phyloP scores from a whole-genome alignment of 2,797 vertebrate species.

The Gymnocypris eckloni region DNA sequence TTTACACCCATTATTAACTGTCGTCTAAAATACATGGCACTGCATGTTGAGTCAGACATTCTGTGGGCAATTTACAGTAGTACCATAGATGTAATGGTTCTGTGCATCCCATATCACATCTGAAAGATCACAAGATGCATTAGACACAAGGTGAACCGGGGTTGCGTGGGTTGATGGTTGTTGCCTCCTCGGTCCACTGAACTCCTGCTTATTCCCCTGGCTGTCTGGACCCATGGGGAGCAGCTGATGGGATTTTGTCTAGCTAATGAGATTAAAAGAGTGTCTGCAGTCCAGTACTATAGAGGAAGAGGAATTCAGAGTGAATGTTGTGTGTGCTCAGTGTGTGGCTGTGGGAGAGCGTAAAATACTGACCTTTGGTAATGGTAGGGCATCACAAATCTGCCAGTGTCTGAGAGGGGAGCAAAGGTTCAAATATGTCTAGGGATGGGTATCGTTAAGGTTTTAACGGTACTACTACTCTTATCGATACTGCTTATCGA shows the following conservation, averaged over 20 bases:
- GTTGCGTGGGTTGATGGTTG: background rate
- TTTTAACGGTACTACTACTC: too few species aligned
- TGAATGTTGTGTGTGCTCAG: background rate
- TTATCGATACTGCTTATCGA: too few species aligned
- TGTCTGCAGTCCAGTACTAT: constrained; percentile 21
- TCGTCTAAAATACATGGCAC: background rate
- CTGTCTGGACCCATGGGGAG: constrained; percentile 40
- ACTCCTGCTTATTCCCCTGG: constrained; percentile 41
- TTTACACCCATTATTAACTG: background rate
- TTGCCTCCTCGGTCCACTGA: constrained; percentile 9
- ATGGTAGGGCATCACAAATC: constrained; percentile 23
- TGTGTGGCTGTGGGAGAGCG: constrained; percentile 13
- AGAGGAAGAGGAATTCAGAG: constrained; percentile 19
- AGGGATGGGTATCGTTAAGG: too few species aligned
- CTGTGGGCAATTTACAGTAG: background rate
- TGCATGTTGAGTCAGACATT: background rate
- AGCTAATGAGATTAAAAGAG: constrained; percentile 57
- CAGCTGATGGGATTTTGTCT: constrained; percentile 53
- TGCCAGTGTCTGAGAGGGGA: background rate
- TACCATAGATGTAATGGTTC: background rate
- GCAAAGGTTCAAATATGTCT: background rate
- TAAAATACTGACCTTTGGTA: constrained; percentile 15
- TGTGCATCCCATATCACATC: background rate
- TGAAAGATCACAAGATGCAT: background rate
- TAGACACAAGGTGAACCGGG: background rate